These are phyloP conservation scores for Chorisops tibialis DNA, from an alignment of 2,888 invertebrate species.

Conservation along the genomic window DNA sequence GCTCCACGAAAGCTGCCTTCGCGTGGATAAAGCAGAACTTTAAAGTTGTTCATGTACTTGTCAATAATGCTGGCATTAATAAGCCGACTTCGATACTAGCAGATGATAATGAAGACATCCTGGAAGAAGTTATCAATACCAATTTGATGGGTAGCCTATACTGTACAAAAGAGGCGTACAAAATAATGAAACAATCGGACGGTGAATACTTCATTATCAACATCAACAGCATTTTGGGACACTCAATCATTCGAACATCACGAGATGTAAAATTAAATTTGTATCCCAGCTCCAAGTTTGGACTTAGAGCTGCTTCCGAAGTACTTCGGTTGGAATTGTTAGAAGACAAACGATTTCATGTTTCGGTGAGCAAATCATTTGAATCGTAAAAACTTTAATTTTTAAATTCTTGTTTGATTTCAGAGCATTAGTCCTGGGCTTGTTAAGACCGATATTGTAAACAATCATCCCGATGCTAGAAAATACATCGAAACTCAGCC, in stretches of 20 bases:
- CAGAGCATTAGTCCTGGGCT: constrained; percentile 45
- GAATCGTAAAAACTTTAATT: background rate
- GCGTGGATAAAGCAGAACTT: constrained; percentile 52
- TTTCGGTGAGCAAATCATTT: constrained; percentile 38
- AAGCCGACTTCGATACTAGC: constrained; percentile 38
- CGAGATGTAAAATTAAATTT: constrained; percentile 39
- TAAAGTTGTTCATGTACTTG: constrained; percentile 56
- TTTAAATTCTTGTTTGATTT: constrained; percentile 14
- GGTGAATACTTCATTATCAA: constrained; percentile 53
- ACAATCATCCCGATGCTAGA: constrained; percentile 34
- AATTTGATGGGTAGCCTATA: constrained; percentile 52
- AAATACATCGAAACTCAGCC: constrained; percentile 35
- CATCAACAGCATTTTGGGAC: constrained; percentile 54
- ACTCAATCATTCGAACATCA: constrained; percentile 48
- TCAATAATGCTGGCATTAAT: constrained; percentile 58
- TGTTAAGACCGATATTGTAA: constrained; percentile 40
- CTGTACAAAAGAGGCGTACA: constrained; percentile 52
- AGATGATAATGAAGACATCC: constrained; percentile 37
- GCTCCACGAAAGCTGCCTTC: constrained; percentile 56
- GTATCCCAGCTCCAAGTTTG: constrained; percentile 44
- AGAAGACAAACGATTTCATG: constrained; percentile 40
- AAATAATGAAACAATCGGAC: constrained; percentile 50
- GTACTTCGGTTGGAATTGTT: constrained; percentile 41
- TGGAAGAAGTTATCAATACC: constrained; percentile 48
- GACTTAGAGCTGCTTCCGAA: constrained; percentile 42